phyloP scores from a whole-genome alignment of 2,888 invertebrate species.

The Orchesella flavescens region DNA sequence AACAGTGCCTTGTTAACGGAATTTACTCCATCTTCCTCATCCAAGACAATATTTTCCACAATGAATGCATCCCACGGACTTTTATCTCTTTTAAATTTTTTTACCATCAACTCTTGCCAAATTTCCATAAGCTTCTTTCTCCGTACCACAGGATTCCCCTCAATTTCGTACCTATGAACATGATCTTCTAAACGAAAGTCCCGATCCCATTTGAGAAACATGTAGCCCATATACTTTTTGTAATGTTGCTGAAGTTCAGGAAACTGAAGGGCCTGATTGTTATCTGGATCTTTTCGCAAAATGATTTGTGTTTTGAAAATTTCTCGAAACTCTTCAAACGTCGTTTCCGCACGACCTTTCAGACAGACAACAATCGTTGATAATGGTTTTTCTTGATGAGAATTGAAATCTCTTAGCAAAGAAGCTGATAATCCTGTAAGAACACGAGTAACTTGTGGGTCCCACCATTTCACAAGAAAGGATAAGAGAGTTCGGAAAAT shows the following conservation, averaged over 20 bases:
- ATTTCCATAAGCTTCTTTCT: conserved; percentile 9
- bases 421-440: conserved; percentile 32
- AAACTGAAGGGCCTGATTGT: conserved; percentile 7
- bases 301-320: neutral
- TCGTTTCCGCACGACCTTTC: neutral
- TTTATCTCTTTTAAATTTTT: conserved; percentile 12
- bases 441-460: conserved; percentile 1
- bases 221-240: conserved; percentile 39
- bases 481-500: conserved; percentile 21
- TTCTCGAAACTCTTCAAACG: neutral
- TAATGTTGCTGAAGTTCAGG: conserved; percentile 45
- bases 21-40: neutral
- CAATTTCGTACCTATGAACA: conserved; percentile 4
- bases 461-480: neutral
- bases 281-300: neutral
- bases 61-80: conserved; percentile 44
- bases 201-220: conserved; percentile 38
- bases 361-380: conserved; percentile 26
- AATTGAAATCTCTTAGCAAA: conserved; percentile 24
- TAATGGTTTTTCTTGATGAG: conserved; percentile 15
- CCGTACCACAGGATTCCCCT: neutral
- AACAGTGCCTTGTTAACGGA: neutral
- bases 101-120: conserved; percentile 32
- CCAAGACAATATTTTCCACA: conserved; percentile 1
- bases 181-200: conserved; percentile 40